Evolutionary conservation across 2,113 vertebrate genomes (phyloP).

Genomic region (Rhinopomastus cyanomelas): DNA sequence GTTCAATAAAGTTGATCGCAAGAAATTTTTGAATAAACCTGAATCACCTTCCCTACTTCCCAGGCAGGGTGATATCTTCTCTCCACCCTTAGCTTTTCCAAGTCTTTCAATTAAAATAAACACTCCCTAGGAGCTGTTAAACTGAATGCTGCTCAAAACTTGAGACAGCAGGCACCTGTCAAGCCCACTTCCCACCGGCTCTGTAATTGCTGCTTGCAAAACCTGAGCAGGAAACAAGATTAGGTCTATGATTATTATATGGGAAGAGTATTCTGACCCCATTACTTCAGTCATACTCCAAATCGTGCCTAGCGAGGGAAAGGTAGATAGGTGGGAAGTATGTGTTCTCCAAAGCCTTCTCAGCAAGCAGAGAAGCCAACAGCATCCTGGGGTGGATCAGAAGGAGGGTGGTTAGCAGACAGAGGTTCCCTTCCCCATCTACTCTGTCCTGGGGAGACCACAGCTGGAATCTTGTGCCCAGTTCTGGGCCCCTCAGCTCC

Average conservation of each 20-base stretch:
- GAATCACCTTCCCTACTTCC: not conserved
- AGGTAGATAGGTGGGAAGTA: not conserved
- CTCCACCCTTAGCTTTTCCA: not conserved
- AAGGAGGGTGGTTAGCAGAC: no score
- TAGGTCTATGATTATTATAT: slow-evolving; percentile 3
- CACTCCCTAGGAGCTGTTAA: not conserved
- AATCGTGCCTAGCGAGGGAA: not conserved
- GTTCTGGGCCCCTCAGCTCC: no score
- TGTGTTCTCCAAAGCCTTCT: not conserved
- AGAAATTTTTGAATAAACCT: not conserved
- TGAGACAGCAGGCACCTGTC: slow-evolving; percentile 36
- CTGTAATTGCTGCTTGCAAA: slow-evolving; percentile 26
- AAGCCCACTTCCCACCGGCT: not conserved
- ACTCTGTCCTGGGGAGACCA: no score
- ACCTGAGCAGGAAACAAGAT: slow-evolving; percentile 10
- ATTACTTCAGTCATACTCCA: not conserved
- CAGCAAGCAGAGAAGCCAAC: slow-evolving; percentile 7
- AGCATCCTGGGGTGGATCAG: no score
- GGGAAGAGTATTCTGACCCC: not conserved
- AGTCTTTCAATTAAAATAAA: slow-evolving; percentile 17
- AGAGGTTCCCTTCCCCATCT: no score
- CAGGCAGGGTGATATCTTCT: not conserved
- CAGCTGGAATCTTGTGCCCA: no score
- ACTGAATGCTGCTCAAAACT: slow-evolving; percentile 20
- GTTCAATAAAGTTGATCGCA: not conserved